Percentiles rank a stretch among this genome's conserved stretches.
phyloP scores from a whole-genome alignment of 2,797 vertebrate species.

The Lepilemur ruficaudatus region DNA sequence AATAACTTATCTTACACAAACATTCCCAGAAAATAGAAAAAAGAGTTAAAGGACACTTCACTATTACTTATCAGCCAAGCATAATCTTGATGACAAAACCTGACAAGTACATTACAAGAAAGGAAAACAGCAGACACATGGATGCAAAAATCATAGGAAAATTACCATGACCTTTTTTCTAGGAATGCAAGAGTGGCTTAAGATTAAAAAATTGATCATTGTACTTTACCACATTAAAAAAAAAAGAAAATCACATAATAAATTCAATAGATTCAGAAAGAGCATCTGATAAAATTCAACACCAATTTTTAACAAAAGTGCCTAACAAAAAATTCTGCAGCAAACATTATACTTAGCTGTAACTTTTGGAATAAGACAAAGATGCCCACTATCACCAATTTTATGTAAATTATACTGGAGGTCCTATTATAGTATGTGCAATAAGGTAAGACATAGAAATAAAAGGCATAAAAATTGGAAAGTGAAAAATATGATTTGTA shows the following conservation, averaged over 20 bases:
- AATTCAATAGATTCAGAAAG: conserved; percentile 19
- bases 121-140: neutral
- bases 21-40: neutral
- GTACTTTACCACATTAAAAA: neutral
- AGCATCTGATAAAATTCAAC: neutral
- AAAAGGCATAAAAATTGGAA: neutral
- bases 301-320: neutral
- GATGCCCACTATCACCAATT: neutral
- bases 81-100: neutral
- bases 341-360: neutral
- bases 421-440: neutral
- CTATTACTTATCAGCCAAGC: neutral
- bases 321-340: neutral
- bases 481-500: neutral
- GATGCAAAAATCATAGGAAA: neutral
- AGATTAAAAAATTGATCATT: neutral
- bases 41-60: neutral
- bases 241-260: neutral
- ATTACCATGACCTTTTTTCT: neutral
- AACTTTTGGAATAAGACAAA: neutral
- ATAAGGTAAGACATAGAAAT: conserved; percentile 28
- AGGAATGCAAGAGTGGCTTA: neutral
- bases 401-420: neutral
- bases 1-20: neutral
- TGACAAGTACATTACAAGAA: neutral